Percentiles rank a stretch among this genome's conserved stretches.
Evolutionary conservation across 2,888 invertebrate species (phyloP).

Genomic region (Drosophila falleni): DNA sequence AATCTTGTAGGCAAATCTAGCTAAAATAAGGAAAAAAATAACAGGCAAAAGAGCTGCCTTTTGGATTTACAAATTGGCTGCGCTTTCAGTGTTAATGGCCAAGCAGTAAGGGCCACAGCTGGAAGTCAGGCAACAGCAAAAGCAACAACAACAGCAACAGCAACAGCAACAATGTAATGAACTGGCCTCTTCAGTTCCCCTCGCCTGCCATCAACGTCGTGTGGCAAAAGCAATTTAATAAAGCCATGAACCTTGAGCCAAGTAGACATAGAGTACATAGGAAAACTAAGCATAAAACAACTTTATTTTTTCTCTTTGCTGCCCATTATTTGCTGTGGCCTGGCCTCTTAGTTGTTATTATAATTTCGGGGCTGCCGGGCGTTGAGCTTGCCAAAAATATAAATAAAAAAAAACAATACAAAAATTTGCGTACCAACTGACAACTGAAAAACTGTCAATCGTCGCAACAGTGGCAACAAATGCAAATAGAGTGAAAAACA

Average conservation of each 20-base stretch:
- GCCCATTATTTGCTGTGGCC: conserved; percentile 38
- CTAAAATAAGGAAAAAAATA: conserved; percentile 26
- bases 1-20: conserved; percentile 57
- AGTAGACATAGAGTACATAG: conserved; percentile 60
- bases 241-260: conserved; percentile 77
- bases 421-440: conserved; percentile 39
- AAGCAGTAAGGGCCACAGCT: conserved; percentile 65
- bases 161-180: conserved; percentile 43
- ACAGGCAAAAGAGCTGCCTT: conserved; percentile 32
- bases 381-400: conserved; percentile 51
- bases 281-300: conserved; percentile 52
- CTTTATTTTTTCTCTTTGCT: conserved; percentile 14
- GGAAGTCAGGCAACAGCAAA: not conserved
- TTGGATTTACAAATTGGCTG: conserved; percentile 64
- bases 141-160: conserved; percentile 5
- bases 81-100: conserved; percentile 74
- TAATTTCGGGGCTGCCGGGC: conserved; percentile 63
- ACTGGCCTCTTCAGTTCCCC: conserved; percentile 1
- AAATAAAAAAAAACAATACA: conserved; percentile 21
- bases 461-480: conserved; percentile 23
- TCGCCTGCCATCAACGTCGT: conserved; percentile 28
- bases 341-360: conserved; percentile 46
- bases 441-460: conserved; percentile 59
- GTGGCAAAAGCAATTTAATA: conserved; percentile 73
- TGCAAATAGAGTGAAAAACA: conserved; percentile 42